phyloP scores from a whole-genome alignment of 2,113 vertebrate species.

The Alexandromys fortis region DNA sequence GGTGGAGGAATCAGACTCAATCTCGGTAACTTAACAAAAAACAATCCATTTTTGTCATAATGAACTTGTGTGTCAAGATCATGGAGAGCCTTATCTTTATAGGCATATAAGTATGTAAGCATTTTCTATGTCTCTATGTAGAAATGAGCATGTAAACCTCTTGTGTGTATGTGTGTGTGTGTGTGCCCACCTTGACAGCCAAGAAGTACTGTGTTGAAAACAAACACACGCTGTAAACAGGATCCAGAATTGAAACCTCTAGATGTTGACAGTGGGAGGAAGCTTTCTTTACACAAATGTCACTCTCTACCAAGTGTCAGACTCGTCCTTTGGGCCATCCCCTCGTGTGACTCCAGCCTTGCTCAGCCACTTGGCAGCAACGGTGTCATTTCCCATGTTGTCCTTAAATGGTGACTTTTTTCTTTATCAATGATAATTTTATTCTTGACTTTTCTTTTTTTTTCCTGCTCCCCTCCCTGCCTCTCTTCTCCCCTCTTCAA shows the following conservation, averaged over 20 bases:
- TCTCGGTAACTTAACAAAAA: background rate
- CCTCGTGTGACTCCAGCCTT: background rate
- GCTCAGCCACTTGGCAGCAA: background rate
- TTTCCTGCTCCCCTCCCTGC: background rate
- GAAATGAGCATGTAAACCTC: no score
- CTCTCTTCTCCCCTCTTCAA: no score
- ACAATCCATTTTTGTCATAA: background rate
- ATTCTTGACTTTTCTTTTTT: background rate
- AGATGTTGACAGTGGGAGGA: background rate
- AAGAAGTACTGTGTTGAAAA: background rate
- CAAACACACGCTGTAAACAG: background rate
- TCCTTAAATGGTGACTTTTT: background rate
- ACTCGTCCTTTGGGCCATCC: background rate
- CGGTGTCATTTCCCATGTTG: background rate
- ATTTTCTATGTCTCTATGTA: background rate
- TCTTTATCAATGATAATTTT: background rate
- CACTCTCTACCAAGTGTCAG: background rate
- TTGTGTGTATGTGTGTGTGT: no score
- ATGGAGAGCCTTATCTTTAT: background rate
- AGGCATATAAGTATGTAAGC: background rate
- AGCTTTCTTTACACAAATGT: background rate
- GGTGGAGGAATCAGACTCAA: background rate
- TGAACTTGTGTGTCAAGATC: background rate
- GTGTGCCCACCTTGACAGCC: background rate
- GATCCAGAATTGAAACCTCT: background rate